These are phyloP conservation scores for Bos taurus DNA, from an alignment of 2,113 vertebrate genomes.

Conservation along the genomic window DNA sequence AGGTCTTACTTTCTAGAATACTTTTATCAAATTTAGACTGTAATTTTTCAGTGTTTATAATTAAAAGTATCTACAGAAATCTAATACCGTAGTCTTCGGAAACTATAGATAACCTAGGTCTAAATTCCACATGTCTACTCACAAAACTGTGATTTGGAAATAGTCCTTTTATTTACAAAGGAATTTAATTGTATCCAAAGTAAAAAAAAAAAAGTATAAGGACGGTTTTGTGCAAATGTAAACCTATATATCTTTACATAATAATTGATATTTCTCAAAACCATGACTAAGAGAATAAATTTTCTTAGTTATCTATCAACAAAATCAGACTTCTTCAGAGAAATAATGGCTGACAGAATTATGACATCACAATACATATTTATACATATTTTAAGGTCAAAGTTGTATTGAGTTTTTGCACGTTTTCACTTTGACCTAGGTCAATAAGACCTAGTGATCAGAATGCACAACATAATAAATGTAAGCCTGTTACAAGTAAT, in stretches of 20 bases:
- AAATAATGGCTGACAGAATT: background rate
- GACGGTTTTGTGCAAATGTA: background rate
- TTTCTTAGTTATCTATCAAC: background rate
- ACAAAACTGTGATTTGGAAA: background rate
- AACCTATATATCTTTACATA: background rate
- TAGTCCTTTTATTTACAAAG: background rate
- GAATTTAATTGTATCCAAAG: conserved; percentile 1
- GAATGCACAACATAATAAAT: background rate
- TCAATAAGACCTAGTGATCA: background rate
- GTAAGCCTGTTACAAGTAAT: background rate
- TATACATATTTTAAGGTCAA: background rate
- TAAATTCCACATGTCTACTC: background rate
- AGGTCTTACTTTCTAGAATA: background rate
- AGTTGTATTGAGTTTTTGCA: background rate
- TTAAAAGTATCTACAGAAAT: background rate
- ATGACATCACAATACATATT: background rate
- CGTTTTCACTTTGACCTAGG: background rate
- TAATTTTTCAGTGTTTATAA: background rate
- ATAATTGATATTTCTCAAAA: background rate
- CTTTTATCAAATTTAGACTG: background rate
- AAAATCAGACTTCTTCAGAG: background rate
- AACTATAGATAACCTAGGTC: background rate
- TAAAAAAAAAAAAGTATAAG: background rate
- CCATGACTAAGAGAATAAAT: background rate
- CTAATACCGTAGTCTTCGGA: background rate